Conservation (phyloP, 2,113 vertebrate genomes). For the Phrynocephalus versicolor region DNA sequence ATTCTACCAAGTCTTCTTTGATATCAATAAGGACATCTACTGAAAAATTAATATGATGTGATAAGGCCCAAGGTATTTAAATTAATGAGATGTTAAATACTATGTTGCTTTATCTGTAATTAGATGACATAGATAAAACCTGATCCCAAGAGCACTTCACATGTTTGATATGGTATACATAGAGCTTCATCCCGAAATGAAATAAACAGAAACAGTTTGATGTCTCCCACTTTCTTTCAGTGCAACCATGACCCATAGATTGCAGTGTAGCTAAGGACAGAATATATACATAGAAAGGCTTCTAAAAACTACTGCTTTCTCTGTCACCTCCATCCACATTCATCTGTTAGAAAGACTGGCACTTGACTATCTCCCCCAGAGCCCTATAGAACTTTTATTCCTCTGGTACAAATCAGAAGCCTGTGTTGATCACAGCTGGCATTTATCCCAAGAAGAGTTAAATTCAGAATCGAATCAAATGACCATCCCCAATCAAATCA, state of each 20-base stretch:
- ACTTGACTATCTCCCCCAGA: too few species aligned
- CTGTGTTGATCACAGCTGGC: too few species aligned
- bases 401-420: too few species aligned
- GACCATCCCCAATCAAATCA: too few species aligned
- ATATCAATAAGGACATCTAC: slow-evolving; percentile 64
- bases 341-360: too few species aligned
- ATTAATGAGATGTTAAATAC: slow-evolving; percentile 72
- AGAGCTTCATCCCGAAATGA: slow-evolving; percentile 49
- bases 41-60: slow-evolving; percentile 61
- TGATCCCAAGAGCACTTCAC: slow-evolving; percentile 60
- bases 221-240: slow-evolving; percentile 7
- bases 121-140: slow-evolving; percentile 59
- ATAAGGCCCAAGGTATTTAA: slow-evolving; percentile 71
- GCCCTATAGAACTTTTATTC: too few species aligned
- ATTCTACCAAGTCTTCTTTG: slow-evolving; percentile 54
- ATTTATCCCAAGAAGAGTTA: too few species aligned
- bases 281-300: background rate
- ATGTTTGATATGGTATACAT: slow-evolving; percentile 49
- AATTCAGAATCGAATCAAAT: too few species aligned
- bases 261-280: fast-evolving
- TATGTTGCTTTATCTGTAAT: slow-evolving; percentile 71
- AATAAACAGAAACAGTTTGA: fast-evolving
- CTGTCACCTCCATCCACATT: background rate
- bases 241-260: background rate
- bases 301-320: background rate